These are phyloP conservation scores for Pristionchus pacificus DNA, from an alignment of 1,140 invertebrate genomes.

Conservation along the genomic window DNA sequence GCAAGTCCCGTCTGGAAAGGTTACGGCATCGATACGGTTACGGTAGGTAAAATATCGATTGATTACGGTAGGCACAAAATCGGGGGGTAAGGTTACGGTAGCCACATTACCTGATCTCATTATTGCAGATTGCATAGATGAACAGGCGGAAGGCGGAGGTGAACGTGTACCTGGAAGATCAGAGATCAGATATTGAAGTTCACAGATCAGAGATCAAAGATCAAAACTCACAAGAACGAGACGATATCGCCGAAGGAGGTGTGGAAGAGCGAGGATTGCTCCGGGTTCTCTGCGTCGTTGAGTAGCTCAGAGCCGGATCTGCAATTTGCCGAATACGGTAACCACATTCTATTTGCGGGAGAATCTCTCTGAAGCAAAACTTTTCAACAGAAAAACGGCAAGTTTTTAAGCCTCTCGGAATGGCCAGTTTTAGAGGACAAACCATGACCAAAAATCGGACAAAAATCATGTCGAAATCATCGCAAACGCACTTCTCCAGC, in stretches of 20 bases:
- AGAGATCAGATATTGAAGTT: too few relatives aligned
- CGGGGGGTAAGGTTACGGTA: too few relatives aligned
- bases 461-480: neutral
- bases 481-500: slow-evolving; percentile 39
- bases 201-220: too few relatives aligned
- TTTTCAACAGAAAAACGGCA: too few relatives aligned
- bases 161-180: slow-evolving; percentile 52
- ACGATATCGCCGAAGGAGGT: slow-evolving; percentile 49
- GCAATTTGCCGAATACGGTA: slow-evolving; percentile 9
- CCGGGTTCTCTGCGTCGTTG: slow-evolving; percentile 39
- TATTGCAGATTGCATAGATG: slow-evolving; percentile 46
- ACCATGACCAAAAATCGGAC: neutral
- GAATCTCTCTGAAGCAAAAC: too few relatives aligned
- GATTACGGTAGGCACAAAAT: too few relatives aligned
- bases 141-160: slow-evolving; percentile 48
- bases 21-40: too few relatives aligned
- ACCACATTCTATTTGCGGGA: neutral
- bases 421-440: slow-evolving; percentile 1
- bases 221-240: too few relatives aligned
- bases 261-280: slow-evolving; percentile 49
- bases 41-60: too few relatives aligned
- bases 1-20: too few relatives aligned
- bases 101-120: too few relatives aligned
- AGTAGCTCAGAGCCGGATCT: slow-evolving; percentile 40
- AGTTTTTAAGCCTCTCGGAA: too few relatives aligned